Evolutionary conservation across 2,797 vertebrate genomes (phyloP), one percentile per base, ranked within the genome.

Genomic region (Labroides dimidiatus): DNA sequence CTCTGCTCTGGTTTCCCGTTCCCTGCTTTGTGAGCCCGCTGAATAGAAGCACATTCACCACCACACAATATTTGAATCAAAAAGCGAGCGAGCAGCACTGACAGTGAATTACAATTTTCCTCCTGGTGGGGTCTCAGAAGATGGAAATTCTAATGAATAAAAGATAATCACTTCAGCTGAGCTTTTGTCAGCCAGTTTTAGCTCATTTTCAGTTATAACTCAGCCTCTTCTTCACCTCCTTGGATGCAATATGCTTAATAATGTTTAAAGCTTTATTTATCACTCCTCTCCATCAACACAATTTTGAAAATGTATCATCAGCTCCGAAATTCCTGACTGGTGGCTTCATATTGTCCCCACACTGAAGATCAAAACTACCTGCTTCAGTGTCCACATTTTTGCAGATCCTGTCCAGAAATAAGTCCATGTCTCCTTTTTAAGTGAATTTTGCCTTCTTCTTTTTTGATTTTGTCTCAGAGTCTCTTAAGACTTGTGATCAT

Each of bases 61-160:
- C 44, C 56, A 54, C 64, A 75, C 67, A 69, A 80, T 85, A 69
- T 75, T 56, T 82, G 72, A 88, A 81, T 88, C 81, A 82, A 66
- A 77, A 63, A 59, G 58, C 60, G 57, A 77, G 60, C 66, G 71
- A 82, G 64, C 54, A 65, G 78, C 59, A 75, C 70, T 76, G 87
- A 83, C 86, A 75, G 78, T 82, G 81, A 87, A 86, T 92, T 91
- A 76, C 81, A 92, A 87, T 93, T 87, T 88, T 82, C 81, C 75
- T 71, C 23, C 59, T 80, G 81, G 82, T 74, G 58, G 78, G 81
- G 75, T 78, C 69, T 81, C 77, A 69, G 78, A 84, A 85, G 87
- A 91, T 91, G 80, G 79, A 90, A 82, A 87, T 86, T 88, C 78
- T 87, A 91, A 91, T 92, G 85, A 89, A 91, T 87, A 92, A 92